Evolutionary conservation across 2,113 vertebrate species (phyloP), one percentile per base, ranked within the genome.

Genomic region (Rattus rattus): DNA sequence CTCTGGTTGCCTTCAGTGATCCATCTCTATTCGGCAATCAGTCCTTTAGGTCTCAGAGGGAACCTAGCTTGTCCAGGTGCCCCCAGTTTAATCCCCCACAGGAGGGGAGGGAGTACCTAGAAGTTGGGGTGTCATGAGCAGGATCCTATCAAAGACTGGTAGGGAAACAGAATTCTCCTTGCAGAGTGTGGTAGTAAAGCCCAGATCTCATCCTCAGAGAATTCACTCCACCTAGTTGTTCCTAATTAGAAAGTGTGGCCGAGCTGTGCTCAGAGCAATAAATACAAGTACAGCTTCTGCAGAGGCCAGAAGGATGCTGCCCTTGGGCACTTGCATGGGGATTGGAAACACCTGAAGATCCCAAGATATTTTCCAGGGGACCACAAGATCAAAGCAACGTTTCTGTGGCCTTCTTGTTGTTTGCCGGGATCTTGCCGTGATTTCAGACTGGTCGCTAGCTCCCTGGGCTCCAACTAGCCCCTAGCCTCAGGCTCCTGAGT

Each of bases 81-180:
- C 84, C 63, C 20, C 19, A 69, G 9, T 87, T 52, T 43, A 65
- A 69, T 36, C 30, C 84, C 10, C 43, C 69, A 3, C 47, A 2
- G 47, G 77, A 33, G 59, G 39, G 33, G 7, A 2, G 4, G 49
- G 67, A 88, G 72, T 87, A 73, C 54, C 54, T 83, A 91, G 63
- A 95, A 81, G 24, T 95, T 49, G 85, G 47, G 43, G 54, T 75
- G 24, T 59, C 9, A 1, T 17, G 19, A 89, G 24, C 84, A 90
- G 49, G 86, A 95, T 59, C n/a, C 47, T 36, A 69, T 93, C 84
- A 85, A 90, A 67, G 65, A 85, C 14, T 28, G 85, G 59, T 30
- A 52, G 79, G 36, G 54, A 88, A 92, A 84, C 54, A 59, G n/a
- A 86, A n/a, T 30, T 7, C 11, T 3, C 36, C 17, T 91, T 63